phyloP scores from a whole-genome alignment of 2,888 invertebrate genomes.

The Gymnosoma rotundatum region DNA sequence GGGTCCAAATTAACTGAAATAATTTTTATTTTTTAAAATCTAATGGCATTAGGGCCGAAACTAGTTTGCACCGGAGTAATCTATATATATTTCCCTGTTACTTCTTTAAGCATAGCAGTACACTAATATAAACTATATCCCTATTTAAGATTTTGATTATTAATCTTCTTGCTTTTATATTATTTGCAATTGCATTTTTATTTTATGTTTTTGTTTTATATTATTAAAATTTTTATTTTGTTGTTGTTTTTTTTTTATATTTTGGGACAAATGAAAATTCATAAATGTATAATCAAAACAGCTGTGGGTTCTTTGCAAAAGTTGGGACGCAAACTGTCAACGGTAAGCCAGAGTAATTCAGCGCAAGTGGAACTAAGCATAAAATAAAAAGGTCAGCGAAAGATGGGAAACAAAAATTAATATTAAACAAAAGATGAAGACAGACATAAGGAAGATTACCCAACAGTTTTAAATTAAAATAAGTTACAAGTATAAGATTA shows the following conservation, averaged over 20 bases:
- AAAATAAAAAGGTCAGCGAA: conserved; percentile 62
- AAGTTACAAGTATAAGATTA: conserved; percentile 47
- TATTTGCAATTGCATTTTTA: conserved; percentile 53
- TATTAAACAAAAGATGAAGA: not conserved
- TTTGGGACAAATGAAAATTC: conserved; percentile 51
- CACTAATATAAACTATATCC: conserved; percentile 19
- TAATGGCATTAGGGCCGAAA: no score
- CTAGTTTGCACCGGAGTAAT: not conserved
- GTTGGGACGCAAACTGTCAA: conserved; percentile 81
- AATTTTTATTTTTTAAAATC: not conserved
- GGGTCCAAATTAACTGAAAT: conserved; percentile 37
- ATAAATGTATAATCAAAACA: conserved; percentile 76
- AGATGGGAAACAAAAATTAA: conserved; percentile 36
- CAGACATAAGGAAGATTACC: conserved; percentile 57
- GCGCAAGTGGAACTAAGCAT: conserved; percentile 78
- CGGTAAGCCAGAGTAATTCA: conserved; percentile 79
- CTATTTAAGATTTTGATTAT: conserved; percentile 18
- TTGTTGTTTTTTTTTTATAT: conserved; percentile 66
- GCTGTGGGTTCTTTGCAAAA: conserved; percentile 85
- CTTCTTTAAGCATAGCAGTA: conserved; percentile 3
- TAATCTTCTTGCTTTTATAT: conserved; percentile 6
- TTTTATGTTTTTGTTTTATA: conserved; percentile 61
- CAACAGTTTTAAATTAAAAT: conserved; percentile 58
- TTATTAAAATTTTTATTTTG: conserved; percentile 17
- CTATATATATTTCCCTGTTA: not conserved